Conservation (phyloP, 1,140 invertebrate species). For the Plodia interpunctella region DNA sequence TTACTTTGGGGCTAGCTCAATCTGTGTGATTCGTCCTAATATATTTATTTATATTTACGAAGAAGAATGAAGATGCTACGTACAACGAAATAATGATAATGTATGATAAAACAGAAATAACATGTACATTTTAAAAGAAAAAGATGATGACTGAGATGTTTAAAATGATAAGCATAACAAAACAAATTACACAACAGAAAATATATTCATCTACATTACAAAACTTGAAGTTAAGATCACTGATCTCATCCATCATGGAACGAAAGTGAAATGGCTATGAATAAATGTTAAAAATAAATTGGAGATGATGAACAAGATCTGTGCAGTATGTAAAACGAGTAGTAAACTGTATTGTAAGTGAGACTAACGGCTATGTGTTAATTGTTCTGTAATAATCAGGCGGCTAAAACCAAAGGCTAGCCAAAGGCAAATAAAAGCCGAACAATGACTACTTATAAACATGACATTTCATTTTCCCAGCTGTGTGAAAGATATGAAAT, state of each 20-base stretch:
- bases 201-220: background rate
- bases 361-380: slow-evolving; percentile 8
- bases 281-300: slow-evolving; percentile 22
- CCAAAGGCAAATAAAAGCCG: background rate
- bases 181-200: background rate
- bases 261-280: slow-evolving; percentile 23
- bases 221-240: background rate
- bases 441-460: background rate
- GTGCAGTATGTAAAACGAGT: slow-evolving; percentile 12
- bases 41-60: too few relatives aligned
- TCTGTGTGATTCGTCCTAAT: too few relatives aligned
- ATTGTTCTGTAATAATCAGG: slow-evolving; percentile 7
- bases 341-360: slow-evolving; percentile 5
- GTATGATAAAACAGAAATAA: background rate
- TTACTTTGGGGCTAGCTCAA: too few relatives aligned
- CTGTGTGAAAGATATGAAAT: background rate
- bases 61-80: too few relatives aligned
- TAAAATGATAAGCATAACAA: background rate
- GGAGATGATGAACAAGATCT: slow-evolving; percentile 11
- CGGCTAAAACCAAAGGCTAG: background rate
- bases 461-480: background rate
- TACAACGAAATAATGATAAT: background rate
- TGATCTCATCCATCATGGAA: slow-evolving; percentile 6
- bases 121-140: background rate
- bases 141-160: background rate